phyloP scores from a whole-genome alignment of 2,113 vertebrate genomes.

The Cephalopterus ornatus region DNA sequence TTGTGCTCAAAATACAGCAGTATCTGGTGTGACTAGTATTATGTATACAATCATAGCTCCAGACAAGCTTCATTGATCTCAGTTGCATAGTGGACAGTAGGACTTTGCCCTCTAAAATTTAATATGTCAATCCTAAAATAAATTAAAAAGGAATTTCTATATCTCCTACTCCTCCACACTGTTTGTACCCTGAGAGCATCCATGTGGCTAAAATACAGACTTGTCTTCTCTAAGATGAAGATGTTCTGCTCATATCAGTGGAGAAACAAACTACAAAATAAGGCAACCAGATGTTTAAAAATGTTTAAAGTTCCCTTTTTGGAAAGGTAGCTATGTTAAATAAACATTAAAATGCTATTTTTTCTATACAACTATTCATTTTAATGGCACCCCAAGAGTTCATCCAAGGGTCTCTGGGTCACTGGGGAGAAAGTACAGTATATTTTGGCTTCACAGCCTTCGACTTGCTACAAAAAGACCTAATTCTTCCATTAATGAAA shows the following conservation, averaged over 20 bases:
- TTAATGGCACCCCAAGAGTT: conserved; percentile 76
- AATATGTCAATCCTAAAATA: not conserved
- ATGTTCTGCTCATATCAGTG: conserved; percentile 58
- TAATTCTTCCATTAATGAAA: conserved; percentile 81
- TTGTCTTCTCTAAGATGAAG: conserved; percentile 63
- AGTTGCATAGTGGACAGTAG: not conserved
- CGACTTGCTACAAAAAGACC: conserved; percentile 70
- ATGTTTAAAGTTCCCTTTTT: conserved; percentile 60
- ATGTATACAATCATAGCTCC: not conserved
- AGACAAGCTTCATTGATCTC: not conserved
- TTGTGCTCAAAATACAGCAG: not conserved
- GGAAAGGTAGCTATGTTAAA: conserved; percentile 65
- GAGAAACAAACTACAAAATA: conserved; percentile 63
- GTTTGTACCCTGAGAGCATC: conserved; percentile 29
- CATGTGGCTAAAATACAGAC: conserved; percentile 17
- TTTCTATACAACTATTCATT: conserved; percentile 75
- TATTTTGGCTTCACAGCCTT: conserved; percentile 72
- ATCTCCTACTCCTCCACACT: not conserved
- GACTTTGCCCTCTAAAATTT: not conserved
- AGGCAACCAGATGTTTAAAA: conserved; percentile 75
- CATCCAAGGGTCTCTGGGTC: conserved; percentile 77
- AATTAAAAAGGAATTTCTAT: conserved; percentile 1
- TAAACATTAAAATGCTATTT: conserved; percentile 74
- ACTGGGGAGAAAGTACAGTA: conserved; percentile 67
- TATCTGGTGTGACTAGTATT: not conserved